phyloP scores from a whole-genome alignment of 2,888 invertebrate genomes.

The Pollenia griseotomentosa region DNA sequence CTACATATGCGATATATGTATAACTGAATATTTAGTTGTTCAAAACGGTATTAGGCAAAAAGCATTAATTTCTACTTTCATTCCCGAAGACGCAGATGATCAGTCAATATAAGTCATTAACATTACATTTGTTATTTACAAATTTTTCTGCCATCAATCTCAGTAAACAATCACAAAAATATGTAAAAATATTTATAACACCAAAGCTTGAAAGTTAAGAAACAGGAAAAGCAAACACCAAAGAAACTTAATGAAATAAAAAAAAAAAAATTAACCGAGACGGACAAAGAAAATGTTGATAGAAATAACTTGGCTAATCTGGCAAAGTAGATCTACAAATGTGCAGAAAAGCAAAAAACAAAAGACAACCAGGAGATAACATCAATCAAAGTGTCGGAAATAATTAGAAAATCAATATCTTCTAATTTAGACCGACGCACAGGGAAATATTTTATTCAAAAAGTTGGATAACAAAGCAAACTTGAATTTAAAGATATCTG shows the following conservation, averaged over 20 bases:
- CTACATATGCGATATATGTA: no score
- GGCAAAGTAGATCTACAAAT: background rate
- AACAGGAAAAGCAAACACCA: no score
- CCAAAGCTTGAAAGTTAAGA: background rate
- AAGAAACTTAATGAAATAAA: conserved; percentile 28
- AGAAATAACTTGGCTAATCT: conserved; percentile 28
- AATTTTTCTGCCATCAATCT: conserved; percentile 28
- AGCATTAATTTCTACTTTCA: no score
- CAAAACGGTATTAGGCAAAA: no score
- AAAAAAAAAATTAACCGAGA: background rate
- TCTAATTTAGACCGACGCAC: background rate
- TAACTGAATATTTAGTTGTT: no score
- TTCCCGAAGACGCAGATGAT: no score
- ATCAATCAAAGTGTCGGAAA: conserved; percentile 66
- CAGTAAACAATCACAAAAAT: conserved; percentile 6
- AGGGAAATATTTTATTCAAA: no score
- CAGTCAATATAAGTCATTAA: no score
- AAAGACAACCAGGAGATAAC: conserved; percentile 7
- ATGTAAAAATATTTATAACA: conserved; percentile 30
- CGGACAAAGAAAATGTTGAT: background rate
- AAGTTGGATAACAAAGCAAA: no score
- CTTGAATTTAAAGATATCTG: no score
- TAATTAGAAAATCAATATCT: conserved; percentile 66
- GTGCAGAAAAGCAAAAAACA: background rate
- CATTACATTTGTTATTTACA: no score